Conservation (phyloP, 2,888 invertebrate genomes). For the Melangyna quadrimaculata region DNA sequence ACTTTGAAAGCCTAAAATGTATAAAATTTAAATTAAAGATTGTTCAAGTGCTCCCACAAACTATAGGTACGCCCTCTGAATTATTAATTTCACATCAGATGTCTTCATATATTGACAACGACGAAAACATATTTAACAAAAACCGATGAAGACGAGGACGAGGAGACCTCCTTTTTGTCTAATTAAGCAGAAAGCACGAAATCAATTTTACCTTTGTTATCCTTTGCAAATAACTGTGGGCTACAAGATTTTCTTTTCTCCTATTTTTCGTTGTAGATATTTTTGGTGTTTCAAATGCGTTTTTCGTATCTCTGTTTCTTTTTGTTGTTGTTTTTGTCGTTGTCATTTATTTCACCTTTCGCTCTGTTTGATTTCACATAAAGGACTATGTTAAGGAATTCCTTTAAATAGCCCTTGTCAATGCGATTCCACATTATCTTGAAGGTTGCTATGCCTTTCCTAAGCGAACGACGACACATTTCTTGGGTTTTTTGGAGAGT, state of each 20-base stretch:
- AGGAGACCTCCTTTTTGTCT: slow-evolving; percentile 25
- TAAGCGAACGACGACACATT: neutral
- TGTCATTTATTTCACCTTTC: slow-evolving; percentile 8
- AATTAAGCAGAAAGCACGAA: slow-evolving; percentile 70
- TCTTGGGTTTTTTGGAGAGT: slow-evolving; percentile 1
- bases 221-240: slow-evolving; percentile 64
- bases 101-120: neutral
- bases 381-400: slow-evolving; percentile 23
- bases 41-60: neutral
- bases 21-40: slow-evolving; percentile 17
- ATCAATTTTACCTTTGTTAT: slow-evolving; percentile 69
- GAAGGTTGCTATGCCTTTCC: too few species aligned
- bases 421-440: neutral
- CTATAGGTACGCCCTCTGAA: neutral
- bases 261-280: neutral
- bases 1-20: neutral
- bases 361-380: slow-evolving; percentile 41
- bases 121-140: neutral
- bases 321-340: neutral
- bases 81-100: slow-evolving; percentile 26
- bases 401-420: slow-evolving; percentile 38
- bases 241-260: slow-evolving; percentile 27
- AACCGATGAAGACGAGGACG: neutral
- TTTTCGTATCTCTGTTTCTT: neutral
- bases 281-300: slow-evolving; percentile 26